Base-by-base conservation (phyloP, 2,797 vertebrate species). In the Cryptoprocta ferox region DNA sequence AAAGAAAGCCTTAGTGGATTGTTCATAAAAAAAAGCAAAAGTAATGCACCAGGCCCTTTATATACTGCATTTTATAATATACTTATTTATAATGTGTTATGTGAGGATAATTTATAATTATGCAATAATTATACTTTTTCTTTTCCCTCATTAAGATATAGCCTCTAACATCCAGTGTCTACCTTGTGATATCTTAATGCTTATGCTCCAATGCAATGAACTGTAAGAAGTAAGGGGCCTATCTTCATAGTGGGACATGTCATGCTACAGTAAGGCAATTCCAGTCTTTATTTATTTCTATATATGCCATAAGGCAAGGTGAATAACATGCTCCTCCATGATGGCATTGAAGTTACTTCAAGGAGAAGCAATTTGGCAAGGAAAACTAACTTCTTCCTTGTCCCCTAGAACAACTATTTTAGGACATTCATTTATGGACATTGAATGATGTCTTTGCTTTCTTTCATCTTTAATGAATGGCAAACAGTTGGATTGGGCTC, bases 1-100 rank as follows among this genome's bases (percentile, higher is more conserved):
- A 95, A 80, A 53, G 39, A 97, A 97, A 53, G 30, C 5, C 15
- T 56, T 73, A 96, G 89, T 71, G 48, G 61, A 96, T 95, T 84
- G 35, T 39, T 37, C 82, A 45, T 30, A 84, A 35, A 78, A 82
- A 89, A 59, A 90, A 59, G 32, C 65, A 89, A 93, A 95, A 93
- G 42, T 78, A 95, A 97, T 65, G 45, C 5, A 65, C 4, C 21
- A 88, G 26, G 11, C 6, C n/a, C 45, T 90, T 93, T 91, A 63
- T 7, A 13, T 73, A 96, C 93, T 94, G 32, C 61, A 76, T 73
- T 81, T 87, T 93, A 94, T 53, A 48, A 18, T 86, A 45, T 65
- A 81, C 68, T 88, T 89, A 71, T 89, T 76, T 89, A 70, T 78
- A 35, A 16, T 37, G 45, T 87, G 71, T 42, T 86, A 6, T 45